phyloP scores from a whole-genome alignment of 2,888 invertebrate species.

The Anodontia alba region DNA sequence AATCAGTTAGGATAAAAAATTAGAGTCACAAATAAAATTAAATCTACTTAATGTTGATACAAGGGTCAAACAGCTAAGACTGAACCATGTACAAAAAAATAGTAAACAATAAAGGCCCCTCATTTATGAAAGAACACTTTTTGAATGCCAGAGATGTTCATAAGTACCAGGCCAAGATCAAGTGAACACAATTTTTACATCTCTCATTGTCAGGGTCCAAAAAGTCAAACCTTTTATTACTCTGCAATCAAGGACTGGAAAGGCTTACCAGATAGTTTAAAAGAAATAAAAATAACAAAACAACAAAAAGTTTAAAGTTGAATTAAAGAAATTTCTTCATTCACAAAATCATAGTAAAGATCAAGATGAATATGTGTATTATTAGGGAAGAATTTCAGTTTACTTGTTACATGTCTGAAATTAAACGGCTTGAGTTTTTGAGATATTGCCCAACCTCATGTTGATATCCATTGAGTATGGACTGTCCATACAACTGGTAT shows the following conservation, averaged over 20 bases:
- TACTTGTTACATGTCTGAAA: too few relatives aligned
- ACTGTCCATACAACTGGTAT: too few relatives aligned
- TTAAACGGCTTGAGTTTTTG: too few relatives aligned
- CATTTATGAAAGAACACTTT: slow-evolving; percentile 12
- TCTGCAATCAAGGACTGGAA: slow-evolving; percentile 19
- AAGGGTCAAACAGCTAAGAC: too few relatives aligned
- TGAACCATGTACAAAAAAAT: slow-evolving; percentile 15
- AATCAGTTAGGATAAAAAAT: background rate
- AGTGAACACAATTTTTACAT: too few relatives aligned
- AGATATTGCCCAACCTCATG: too few relatives aligned
- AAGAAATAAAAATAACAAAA: background rate
- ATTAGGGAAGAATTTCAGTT: too few relatives aligned
- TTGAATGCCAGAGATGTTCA: background rate
- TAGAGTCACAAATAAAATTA: background rate
- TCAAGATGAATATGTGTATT: too few relatives aligned
- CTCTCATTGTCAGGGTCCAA: too few relatives aligned
- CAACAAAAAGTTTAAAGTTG: background rate
- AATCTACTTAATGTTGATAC: slow-evolving; percentile 7
- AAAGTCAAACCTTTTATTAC: background rate
- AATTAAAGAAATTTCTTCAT: background rate
- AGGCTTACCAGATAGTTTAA: too few relatives aligned
- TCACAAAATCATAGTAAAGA: too few relatives aligned
- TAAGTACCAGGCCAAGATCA: background rate
- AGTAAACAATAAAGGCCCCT: background rate
- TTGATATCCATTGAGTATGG: too few relatives aligned